These are phyloP conservation scores for Eospalax fontanierii DNA, from an alignment of 2,797 vertebrate genomes.

Conservation along the genomic window DNA sequence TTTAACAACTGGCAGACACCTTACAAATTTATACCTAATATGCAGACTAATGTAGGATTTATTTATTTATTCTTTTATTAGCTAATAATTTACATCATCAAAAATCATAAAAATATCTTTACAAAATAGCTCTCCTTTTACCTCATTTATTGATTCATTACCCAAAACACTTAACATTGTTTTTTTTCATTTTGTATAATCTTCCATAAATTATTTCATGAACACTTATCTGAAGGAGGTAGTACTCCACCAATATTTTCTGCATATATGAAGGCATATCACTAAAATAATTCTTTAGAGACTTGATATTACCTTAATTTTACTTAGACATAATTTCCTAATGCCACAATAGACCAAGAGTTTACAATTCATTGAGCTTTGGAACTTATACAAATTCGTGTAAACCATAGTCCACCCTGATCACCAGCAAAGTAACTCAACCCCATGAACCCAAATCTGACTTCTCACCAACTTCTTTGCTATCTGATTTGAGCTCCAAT, in stretches of 20 bases:
- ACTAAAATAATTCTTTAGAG: not conserved
- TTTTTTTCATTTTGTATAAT: not conserved
- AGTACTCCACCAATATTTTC: not conserved
- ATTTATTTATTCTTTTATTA: not conserved
- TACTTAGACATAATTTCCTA: not conserved
- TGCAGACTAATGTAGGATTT: not conserved
- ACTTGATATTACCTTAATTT: not conserved
- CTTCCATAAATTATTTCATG: not conserved
- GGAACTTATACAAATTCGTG: not conserved
- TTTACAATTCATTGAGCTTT: not conserved
- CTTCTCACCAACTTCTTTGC: not conserved
- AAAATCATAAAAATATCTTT: not conserved
- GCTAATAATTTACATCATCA: not conserved
- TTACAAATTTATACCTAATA: slow-evolving; percentile 29
- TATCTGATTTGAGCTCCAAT: not conserved
- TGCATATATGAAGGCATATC: not conserved
- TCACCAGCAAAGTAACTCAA: no score
- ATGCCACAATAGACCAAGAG: not conserved
- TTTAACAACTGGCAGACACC: not conserved
- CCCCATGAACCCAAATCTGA: not conserved
- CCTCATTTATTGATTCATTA: not conserved
- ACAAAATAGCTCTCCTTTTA: not conserved
- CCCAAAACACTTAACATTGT: not conserved
- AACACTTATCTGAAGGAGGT: not conserved
- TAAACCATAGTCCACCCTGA: not conserved